Base-by-base conservation (phyloP, 2,888 invertebrate genomes). In the Xanthia togata region DNA sequence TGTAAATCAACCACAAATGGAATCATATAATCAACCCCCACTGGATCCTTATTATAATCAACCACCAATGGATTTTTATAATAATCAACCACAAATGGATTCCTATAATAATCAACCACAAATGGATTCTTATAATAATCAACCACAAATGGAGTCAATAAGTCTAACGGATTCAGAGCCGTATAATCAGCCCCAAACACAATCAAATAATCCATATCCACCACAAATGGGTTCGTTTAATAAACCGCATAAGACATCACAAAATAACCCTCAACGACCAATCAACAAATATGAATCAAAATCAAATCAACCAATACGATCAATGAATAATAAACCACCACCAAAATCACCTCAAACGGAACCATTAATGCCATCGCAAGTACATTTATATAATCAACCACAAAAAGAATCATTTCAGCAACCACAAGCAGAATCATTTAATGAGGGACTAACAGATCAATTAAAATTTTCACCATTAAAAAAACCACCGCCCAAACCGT, bases 81-180 rank as follows among this genome's bases (percentile, higher is more conserved):
- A 77, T n/a, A n/a, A n/a, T n/a, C n/a, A n/a, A n/a, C n/a, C n/a
- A n/a, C n/a, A n/a, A n/a, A 26, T 73, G 23, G 47, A 57, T 47
- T 60, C 76, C 14, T 64, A 78, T 59, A 63, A 82, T 35, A 70
- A 73, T 44, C 72, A 73, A 63, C 67, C 65, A 31, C 63, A n/a
- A 44, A 41, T 31, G 5, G 55, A 69, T 59, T 20, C 55, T 6
- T 50, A 60, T 60, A 23, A 77, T 20, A 44, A 77, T 35, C 64
- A 64, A 70, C 76, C 55, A 31, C 65, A n/a, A 70, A 78, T 20
- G 0, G 31, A 55, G 5, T 31, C 64, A 62, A 38, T 17, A 38
- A 55, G 26, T 55, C 20, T 8, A 78, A 60, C 47, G 44, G 47
- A 63, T 44, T 50, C 14, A n/a, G 55, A 79, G 4, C 23, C 50